Base-by-base conservation (phyloP, 2,888 invertebrate species). In the Lutraria lutraria region DNA sequence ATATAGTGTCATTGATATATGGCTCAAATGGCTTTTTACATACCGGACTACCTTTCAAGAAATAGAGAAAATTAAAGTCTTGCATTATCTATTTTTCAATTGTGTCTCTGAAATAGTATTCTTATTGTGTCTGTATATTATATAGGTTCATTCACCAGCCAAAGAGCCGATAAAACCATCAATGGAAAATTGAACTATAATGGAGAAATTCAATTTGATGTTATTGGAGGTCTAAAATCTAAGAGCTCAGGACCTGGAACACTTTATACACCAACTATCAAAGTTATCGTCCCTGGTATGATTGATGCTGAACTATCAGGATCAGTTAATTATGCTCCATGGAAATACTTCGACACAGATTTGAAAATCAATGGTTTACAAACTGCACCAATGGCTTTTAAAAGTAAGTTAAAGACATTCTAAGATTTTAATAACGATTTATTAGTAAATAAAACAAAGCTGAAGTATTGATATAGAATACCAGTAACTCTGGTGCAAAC, bases 331-430 rank as follows among this genome's bases (percentile, higher is more conserved):
- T 94, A 92, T 87, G 88, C 86, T n/a, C 88, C 93, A 60, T 89
- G 89, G 88, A 93, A 92, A 84, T 76, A 89, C 6, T 29, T 94
- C 13, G 92, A 93, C 43, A 85, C 91, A 16, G 94, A 94, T 25
- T 80, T 95, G 15, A 89, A 93, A 8, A 31, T 95, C 19, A 60
- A 31, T n/a, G 95, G 95, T 29, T 43, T 94, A 16, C 90, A 88
- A 16, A 87, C 83, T 15, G 31, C 93, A 25, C 93, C 95, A 15
- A 85, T 94, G 31, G 88, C 87, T 16, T 63, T 94, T 12, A 91
- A 92, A 93, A 72, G 95, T 95, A 92, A 90, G 90, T 92, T 16
- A 43, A 4, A 43, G 31, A 60, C 29, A 54, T 63, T 63, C 19
- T 13, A 31, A 68, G 21, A 25, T n/a, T 3, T n/a, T 21, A n/a